Conservation (phyloP, 2,113 vertebrate genomes). For the Aythya baeri region DNA sequence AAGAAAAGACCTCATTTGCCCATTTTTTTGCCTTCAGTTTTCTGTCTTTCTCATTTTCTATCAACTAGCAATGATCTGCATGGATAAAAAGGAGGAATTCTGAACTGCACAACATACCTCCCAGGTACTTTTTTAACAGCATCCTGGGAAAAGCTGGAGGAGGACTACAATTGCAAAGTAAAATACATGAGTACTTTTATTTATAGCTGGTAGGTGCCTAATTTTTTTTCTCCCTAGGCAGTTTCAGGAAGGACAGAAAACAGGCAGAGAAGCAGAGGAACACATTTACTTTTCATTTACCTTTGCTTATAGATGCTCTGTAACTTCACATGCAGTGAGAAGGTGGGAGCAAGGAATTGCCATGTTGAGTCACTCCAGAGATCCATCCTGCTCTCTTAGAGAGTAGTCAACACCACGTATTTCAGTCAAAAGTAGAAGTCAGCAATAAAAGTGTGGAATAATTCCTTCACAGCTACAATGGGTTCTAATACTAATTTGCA, state of each 20-base stretch:
- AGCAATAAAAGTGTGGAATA: background rate
- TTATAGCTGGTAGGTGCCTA: background rate
- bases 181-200: background rate
- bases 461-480: background rate
- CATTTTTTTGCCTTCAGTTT: background rate
- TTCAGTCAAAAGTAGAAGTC: background rate
- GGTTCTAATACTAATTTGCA: background rate
- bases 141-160: background rate
- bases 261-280: background rate
- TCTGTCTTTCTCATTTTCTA: background rate
- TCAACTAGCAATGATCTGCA: background rate
- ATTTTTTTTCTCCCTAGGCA: background rate
- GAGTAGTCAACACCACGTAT: background rate
- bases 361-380: background rate
- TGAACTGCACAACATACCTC: background rate
- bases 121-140: background rate
- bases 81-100: background rate
- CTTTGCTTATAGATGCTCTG: background rate
- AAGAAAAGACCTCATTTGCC: background rate
- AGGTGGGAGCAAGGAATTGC: background rate
- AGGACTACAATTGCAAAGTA: background rate
- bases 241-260: background rate
- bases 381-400: background rate
- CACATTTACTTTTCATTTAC: background rate
- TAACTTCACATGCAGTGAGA: background rate